Conservation (phyloP, 2,797 vertebrate species). For the Syndactyla subalaris region DNA sequence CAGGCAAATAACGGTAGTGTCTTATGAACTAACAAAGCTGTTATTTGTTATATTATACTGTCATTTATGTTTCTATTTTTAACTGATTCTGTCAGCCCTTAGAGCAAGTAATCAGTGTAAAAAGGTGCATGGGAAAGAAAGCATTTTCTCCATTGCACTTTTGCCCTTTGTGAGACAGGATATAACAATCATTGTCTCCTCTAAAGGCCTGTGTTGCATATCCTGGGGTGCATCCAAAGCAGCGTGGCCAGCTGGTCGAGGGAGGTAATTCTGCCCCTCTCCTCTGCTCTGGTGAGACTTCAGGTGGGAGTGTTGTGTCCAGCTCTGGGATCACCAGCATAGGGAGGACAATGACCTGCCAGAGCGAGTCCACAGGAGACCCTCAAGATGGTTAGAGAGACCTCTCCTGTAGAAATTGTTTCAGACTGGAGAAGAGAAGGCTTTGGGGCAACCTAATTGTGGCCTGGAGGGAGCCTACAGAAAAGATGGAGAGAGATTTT, state of each 20-base stretch:
- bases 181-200: background rate
- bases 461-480: too few species aligned
- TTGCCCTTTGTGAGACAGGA: background rate
- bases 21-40: background rate
- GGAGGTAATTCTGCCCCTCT: background rate
- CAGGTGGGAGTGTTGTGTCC: background rate
- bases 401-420: background rate
- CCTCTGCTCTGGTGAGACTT: background rate
- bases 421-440: background rate
- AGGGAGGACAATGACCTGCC: background rate
- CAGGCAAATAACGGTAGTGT: background rate
- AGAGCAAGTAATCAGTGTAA: background rate
- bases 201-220: background rate
- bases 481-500: background rate
- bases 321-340: background rate
- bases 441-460: background rate
- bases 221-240: background rate
- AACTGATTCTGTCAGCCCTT: background rate
- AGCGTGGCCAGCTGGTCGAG: background rate
- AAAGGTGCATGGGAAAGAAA: background rate
- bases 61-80: background rate
- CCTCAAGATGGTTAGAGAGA: background rate
- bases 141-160: background rate
- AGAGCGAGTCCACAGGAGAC: fast-evolving
- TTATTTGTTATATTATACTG: background rate